Evolutionary conservation across 1,140 invertebrate species (phyloP).

Genomic region (Polypedilum pembai): DNA sequence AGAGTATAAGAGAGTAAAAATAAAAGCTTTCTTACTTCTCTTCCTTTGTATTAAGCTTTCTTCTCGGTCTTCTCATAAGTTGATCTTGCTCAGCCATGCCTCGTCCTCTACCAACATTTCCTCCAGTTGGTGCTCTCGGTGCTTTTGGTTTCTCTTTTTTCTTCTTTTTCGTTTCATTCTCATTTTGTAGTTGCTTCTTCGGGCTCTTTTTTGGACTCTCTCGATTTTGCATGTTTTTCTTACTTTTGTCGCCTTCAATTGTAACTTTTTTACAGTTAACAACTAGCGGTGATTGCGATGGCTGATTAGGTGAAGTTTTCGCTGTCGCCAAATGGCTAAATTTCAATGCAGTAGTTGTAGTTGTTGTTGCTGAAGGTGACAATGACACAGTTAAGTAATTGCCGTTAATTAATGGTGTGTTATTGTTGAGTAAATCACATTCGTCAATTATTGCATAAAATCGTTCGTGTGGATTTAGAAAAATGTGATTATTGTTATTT

Average conservation of each 20-base stretch:
- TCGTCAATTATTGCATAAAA: not conserved
- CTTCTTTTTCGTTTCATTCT: conserved; percentile 23
- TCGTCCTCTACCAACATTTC: not conserved
- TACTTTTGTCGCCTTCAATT: not conserved
- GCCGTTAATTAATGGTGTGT: not conserved
- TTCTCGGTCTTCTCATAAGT: not conserved
- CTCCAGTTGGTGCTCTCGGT: not conserved
- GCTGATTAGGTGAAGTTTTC: not conserved
- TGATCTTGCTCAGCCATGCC: conserved; percentile 9
- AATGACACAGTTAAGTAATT: conserved; percentile 6
- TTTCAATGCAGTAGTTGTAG: not conserved
- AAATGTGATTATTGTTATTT: conserved; percentile 18
- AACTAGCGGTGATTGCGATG: not conserved
- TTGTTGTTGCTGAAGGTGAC: not conserved
- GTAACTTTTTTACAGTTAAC: not conserved
- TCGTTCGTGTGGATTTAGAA: not conserved
- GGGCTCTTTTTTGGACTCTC: conserved; percentile 22
- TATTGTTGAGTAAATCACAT: conserved; percentile 18
- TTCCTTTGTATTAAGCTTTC: not conserved
- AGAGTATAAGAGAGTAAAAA: not conserved
- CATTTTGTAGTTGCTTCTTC: not conserved
- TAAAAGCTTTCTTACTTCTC: conserved; percentile 16
- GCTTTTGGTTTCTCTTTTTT: conserved; percentile 24
- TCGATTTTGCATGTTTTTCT: not conserved
- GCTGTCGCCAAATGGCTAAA: not conserved